phyloP scores from a whole-genome alignment of 2,888 invertebrate genomes.

The Drosophila longiperda region DNA sequence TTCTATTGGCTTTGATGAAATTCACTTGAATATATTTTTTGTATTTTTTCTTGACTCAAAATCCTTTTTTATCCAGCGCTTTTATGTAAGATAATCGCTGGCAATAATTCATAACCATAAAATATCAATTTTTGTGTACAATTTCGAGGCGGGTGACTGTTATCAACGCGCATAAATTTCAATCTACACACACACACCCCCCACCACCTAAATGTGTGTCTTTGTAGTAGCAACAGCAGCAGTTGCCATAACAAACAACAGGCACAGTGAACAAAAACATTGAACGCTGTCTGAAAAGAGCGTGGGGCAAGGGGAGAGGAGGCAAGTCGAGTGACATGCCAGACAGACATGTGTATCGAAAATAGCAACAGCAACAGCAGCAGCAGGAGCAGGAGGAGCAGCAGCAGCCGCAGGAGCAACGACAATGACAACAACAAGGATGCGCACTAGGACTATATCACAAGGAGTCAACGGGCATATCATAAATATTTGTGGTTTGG shows the following conservation, averaged over 20 bases:
- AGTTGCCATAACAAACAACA: constrained; percentile 50
- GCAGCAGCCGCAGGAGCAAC: constrained; percentile 36
- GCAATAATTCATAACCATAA: constrained; percentile 79
- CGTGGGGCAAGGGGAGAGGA: not conserved
- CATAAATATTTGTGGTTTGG: constrained; percentile 43
- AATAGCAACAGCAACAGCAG: constrained; percentile 31
- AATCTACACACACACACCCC: constrained; percentile 36
- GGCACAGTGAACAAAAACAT: constrained; percentile 57
- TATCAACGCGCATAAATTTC: constrained; percentile 71
- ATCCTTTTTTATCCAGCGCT: constrained; percentile 41
- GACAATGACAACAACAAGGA: constrained; percentile 32
- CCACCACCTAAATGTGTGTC: not conserved
- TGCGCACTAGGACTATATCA: constrained; percentile 57
- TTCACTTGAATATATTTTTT: constrained; percentile 13
- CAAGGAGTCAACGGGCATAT: constrained; percentile 55
- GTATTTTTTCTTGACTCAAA: constrained; percentile 5
- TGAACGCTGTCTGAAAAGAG: constrained; percentile 12
- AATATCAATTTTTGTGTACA: constrained; percentile 74
- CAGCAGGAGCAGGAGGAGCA: constrained; percentile 29
- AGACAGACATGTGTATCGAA: constrained; percentile 57
- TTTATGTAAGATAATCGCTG: constrained; percentile 69
- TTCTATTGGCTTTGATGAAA: constrained; percentile 35
- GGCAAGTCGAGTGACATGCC: constrained; percentile 34
- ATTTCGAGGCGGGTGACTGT: constrained; percentile 42
- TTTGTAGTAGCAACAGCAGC: constrained; percentile 31